Evolutionary conservation across 2,888 invertebrate genomes (phyloP).

Genomic region (Drosophila robusta): DNA sequence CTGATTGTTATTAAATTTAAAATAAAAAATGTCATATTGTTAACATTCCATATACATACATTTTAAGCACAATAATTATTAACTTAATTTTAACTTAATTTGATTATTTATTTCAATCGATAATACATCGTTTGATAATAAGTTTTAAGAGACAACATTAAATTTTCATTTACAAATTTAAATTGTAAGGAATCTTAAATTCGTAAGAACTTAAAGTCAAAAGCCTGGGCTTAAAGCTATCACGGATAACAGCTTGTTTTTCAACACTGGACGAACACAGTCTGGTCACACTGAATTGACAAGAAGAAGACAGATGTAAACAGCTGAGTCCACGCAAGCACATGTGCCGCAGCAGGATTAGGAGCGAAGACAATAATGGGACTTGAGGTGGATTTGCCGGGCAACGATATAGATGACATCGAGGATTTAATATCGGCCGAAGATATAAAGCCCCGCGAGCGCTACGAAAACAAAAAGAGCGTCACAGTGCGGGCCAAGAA

Average conservation of each 20-base stretch:
- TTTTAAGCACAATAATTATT: too few species aligned
- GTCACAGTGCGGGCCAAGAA: slow-evolving; percentile 89
- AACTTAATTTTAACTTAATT: too few species aligned
- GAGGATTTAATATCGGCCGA: slow-evolving; percentile 93
- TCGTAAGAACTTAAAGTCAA: neutral
- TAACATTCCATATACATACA: too few species aligned
- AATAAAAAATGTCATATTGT: too few species aligned
- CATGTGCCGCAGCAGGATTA: slow-evolving; percentile 44
- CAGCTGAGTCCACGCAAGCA: slow-evolving; percentile 57
- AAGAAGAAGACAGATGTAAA: slow-evolving; percentile 34
- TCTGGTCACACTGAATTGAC: slow-evolving; percentile 31
- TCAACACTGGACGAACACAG: slow-evolving; percentile 21
- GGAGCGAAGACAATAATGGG: slow-evolving; percentile 31
- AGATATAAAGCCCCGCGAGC: slow-evolving; percentile 91
- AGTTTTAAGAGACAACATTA: too few species aligned
- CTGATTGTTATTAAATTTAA: too few species aligned
- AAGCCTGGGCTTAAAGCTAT: neutral
- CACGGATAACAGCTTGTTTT: slow-evolving; percentile 3
- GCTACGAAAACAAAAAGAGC: slow-evolving; percentile 90
- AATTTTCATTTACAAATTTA: too few species aligned
- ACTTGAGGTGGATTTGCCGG: slow-evolving; percentile 56
- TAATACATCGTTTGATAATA: neutral
- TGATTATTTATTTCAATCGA: too few species aligned
- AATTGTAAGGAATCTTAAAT: slow-evolving; percentile 8
- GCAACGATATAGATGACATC: slow-evolving; percentile 89